Evolutionary conservation across 2,888 invertebrate genomes (phyloP).

Genomic region (Cosmia pyralina): DNA sequence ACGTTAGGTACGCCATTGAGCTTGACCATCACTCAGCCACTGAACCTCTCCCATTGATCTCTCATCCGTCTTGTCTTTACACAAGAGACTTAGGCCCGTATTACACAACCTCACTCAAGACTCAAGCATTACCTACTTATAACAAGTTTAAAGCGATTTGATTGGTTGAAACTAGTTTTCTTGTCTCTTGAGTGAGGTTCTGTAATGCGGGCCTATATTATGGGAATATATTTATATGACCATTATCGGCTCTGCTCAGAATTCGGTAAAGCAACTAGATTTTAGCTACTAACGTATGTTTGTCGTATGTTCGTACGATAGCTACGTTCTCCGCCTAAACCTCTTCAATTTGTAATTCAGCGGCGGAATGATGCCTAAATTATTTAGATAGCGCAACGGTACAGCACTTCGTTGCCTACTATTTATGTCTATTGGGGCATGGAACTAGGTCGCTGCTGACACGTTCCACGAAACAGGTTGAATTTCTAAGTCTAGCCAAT

Average conservation of each 20-base stretch:
- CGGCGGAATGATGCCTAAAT: slow-evolving; percentile 54
- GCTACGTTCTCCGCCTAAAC: slow-evolving; percentile 15
- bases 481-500: slow-evolving; percentile 27
- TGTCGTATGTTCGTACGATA: slow-evolving; percentile 5
- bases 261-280: background rate
- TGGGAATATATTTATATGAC: background rate
- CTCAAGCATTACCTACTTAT: too few relatives aligned
- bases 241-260: background rate
- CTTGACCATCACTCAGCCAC: background rate
- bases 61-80: too few relatives aligned
- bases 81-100: too few relatives aligned
- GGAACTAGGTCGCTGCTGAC: slow-evolving; percentile 44
- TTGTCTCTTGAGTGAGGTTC: too few relatives aligned
- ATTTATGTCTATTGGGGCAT: slow-evolving; percentile 26
- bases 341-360: slow-evolving; percentile 47
- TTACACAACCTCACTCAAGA: too few relatives aligned
- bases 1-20: background rate
- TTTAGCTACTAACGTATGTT: background rate
- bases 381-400: slow-evolving; percentile 44
- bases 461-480: slow-evolving; percentile 32
- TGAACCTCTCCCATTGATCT: too few relatives aligned
- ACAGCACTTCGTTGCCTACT: slow-evolving; percentile 40
- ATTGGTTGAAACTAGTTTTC: too few relatives aligned
- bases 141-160: too few relatives aligned
- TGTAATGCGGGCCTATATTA: too few relatives aligned